Percentiles rank a stretch among this genome's conserved stretches.
Conservation (phyloP, 1,140 invertebrate genomes). For the Drosophila saltans region DNA sequence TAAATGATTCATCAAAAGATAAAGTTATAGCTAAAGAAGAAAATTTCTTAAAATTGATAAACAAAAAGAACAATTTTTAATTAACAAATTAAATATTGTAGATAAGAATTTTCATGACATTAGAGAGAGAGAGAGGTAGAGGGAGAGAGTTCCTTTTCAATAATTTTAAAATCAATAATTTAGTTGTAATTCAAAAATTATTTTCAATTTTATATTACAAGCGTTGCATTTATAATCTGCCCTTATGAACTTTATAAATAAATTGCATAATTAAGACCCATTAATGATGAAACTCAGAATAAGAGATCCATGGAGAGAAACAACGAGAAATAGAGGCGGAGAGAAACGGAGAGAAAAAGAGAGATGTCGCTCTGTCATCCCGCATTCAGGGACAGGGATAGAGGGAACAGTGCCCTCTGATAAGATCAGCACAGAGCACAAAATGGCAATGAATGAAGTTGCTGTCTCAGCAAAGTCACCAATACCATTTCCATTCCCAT, state of each 20-base stretch:
- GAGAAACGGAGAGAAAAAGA: neutral
- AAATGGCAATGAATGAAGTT: conserved; percentile 30
- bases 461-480: conserved; percentile 11
- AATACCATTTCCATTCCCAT: neutral
- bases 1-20: neutral
- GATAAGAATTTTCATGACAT: neutral
- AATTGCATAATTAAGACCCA: conserved; percentile 64
- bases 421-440: conserved; percentile 35
- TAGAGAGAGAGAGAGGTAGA: neutral
- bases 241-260: conserved; percentile 53
- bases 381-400: conserved; percentile 10
- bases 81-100: conserved; percentile 2
- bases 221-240: conserved; percentile 8
- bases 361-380: conserved; percentile 8
- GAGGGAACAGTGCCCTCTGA: conserved; percentile 17
- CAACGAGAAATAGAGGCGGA: conserved; percentile 6
- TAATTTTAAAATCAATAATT: neutral
- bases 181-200: neutral
- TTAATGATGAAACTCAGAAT: conserved; percentile 34
- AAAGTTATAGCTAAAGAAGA: neutral
- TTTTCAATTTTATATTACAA: neutral
- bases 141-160: neutral
- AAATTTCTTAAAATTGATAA: neutral
- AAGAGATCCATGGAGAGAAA: conserved; percentile 1
- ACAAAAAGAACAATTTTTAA: neutral